Conservation (phyloP, 2,113 vertebrate genomes). For the Tetrax tetrax region DNA sequence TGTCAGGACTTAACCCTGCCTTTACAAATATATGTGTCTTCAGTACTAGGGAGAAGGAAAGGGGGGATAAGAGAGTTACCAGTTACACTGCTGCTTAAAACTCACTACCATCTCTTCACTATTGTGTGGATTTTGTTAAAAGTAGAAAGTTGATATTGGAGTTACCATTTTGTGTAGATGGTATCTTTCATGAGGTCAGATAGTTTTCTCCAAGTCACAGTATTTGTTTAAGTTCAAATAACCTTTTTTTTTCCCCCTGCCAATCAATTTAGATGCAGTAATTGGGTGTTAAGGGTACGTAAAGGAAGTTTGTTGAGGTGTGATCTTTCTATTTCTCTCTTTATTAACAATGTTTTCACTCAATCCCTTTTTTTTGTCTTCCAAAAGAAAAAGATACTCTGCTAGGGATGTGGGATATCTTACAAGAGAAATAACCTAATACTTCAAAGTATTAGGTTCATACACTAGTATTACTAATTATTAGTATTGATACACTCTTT, state of each 20-base stretch:
- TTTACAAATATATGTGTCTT: neutral
- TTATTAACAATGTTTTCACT: conserved; percentile 24
- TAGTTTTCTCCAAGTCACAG: neutral
- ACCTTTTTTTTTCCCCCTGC: neutral
- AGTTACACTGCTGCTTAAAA: neutral
- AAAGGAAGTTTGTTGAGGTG: conserved; percentile 54
- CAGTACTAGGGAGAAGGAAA: neutral
- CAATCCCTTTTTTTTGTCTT: neutral
- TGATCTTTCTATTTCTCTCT: conserved; percentile 47
- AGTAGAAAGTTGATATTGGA: neutral
- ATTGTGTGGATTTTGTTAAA: neutral
- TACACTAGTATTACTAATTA: too few species aligned
- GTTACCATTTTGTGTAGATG: neutral
- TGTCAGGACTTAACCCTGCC: neutral
- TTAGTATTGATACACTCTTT: neutral
- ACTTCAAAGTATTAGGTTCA: neutral
- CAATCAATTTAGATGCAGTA: conserved; percentile 17
- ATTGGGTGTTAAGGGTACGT: conserved; percentile 55
- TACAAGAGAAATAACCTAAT: conserved; percentile 49
- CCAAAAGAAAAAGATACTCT: conserved; percentile 27
- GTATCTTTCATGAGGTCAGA: conserved; percentile 48
- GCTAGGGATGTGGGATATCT: conserved; percentile 7
- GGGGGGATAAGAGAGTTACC: neutral
- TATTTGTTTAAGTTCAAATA: conserved; percentile 26
- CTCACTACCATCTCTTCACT: neutral